Base-by-base conservation (phyloP, 2,113 vertebrate genomes). In the Triplophysa rosa region DNA sequence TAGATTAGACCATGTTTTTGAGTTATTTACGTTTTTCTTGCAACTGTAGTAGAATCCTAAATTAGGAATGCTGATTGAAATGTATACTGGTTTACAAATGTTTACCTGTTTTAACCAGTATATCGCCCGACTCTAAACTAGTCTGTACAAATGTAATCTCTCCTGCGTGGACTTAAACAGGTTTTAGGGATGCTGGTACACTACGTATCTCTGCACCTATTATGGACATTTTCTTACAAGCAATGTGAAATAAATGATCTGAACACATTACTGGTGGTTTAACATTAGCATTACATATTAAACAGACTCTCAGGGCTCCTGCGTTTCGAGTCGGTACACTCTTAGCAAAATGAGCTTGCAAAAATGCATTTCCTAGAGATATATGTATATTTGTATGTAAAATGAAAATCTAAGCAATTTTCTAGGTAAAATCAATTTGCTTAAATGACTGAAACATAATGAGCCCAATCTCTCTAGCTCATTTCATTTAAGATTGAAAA, bases 361-460 rank as follows among this genome's bases (percentile, higher is more conserved):
- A 58, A 63, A 69, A 65, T 40, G 87, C 24, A 89, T 91, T 92
- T 93, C 91, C 90, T 88, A 88, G 85, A 89, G 89, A 85, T 85
- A 83, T 86, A 80, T 90, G 84, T 88, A 84, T 87, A 84, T 83
- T 89, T 86, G 77, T 87, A 88, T 93, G 89, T 89, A 88, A 91
- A 87, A 77, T 90, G 88, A 88, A 89, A 90, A 89, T 88, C 77
- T 88, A 83, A 87, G 89, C 92, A 90, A 91, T 93, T 92, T 91
- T 89, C 85, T 83, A 81, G 87, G 64, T 86, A 84, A 88, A 89
- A 88, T 89, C 91, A 91, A 92, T 94, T 91, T 90, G 88, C 89
- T 91, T 89, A 80, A 89, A 90, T 93, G 88, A 91, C 90, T 92
- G 90, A 79, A 78, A 90, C 89, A 82, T 90, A 90, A 91, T 89